Conservation (phyloP, 2,797 vertebrate genomes). For the Semotilus atromaculatus region DNA sequence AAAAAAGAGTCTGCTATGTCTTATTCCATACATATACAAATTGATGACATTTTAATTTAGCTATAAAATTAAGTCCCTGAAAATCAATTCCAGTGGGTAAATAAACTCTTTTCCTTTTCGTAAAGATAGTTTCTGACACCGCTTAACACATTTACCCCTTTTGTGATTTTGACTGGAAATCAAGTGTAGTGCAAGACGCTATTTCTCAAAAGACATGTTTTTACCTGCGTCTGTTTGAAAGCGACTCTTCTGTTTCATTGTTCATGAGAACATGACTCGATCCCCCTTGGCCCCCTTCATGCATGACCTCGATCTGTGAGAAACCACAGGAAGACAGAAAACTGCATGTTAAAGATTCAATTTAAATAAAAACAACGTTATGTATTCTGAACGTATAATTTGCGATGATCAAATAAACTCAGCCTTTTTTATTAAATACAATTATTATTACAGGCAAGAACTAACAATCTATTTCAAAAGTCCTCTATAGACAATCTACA, state of each 20-base stretch:
- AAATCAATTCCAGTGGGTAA: background rate
- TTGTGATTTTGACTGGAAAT: background rate
- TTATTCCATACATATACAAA: background rate
- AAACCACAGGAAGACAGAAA: slow-evolving; percentile 9
- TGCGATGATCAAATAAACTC: background rate
- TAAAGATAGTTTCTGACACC: background rate
- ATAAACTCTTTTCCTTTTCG: background rate
- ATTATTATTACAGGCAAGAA: background rate
- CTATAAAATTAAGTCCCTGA: background rate
- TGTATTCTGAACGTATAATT: background rate
- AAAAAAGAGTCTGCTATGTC: background rate
- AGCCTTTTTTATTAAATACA: background rate
- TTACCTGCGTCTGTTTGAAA: slow-evolving; percentile 89
- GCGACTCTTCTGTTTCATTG: slow-evolving; percentile 85
- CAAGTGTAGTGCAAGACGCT: background rate
- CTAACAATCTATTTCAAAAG: too few species aligned
- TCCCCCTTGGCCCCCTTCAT: slow-evolving; percentile 86
- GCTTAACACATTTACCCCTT: background rate
- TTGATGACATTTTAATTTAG: background rate
- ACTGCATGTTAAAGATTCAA: too few species aligned
- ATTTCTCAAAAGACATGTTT: slow-evolving; percentile 21
- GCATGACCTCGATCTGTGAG: slow-evolving; percentile 91
- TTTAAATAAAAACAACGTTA: background rate
- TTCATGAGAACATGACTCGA: slow-evolving; percentile 81
- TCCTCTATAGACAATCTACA: too few species aligned